Evolutionary conservation across 2,113 vertebrate genomes (phyloP).

Genomic region (Paraplagusia blochii): DNA sequence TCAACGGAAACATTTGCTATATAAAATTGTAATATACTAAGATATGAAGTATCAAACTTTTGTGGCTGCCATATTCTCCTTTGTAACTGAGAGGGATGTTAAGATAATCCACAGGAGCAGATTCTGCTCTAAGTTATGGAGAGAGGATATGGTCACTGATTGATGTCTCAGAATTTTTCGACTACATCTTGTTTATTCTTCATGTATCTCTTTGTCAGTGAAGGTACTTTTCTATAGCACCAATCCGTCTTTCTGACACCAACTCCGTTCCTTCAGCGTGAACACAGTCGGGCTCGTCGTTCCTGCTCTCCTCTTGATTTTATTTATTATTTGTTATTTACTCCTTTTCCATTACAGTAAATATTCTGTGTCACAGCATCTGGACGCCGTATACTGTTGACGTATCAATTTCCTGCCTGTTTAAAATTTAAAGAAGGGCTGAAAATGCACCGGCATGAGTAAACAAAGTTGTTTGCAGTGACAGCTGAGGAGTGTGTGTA

Average conservation of each 20-base stretch:
- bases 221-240: slow-evolving; percentile 45
- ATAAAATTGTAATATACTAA: too few species aligned
- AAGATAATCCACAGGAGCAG: too few species aligned
- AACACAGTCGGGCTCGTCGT: slow-evolving; percentile 5
- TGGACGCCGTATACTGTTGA: slow-evolving; percentile 18
- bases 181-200: too few species aligned
- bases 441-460: slow-evolving; percentile 23
- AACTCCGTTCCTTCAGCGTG: slow-evolving; percentile 8
- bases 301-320: slow-evolving; percentile 15
- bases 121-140: too few species aligned
- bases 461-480: slow-evolving; percentile 13
- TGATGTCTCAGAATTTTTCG: too few species aligned
- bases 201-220: slow-evolving; percentile 9
- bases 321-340: slow-evolving; percentile 35
- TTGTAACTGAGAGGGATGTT: too few species aligned
- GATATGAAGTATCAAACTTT: too few species aligned
- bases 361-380: slow-evolving; percentile 25
- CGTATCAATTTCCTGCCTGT: slow-evolving; percentile 21
- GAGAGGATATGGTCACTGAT: too few species aligned
- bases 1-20: too few species aligned
- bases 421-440: slow-evolving; percentile 26
- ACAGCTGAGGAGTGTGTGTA: not conserved
- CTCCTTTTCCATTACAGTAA: slow-evolving; percentile 21
- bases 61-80: too few species aligned
- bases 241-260: slow-evolving; percentile 48